Base-by-base conservation (phyloP, 2,888 invertebrate species). In the Ectemnius cavifrons region DNA sequence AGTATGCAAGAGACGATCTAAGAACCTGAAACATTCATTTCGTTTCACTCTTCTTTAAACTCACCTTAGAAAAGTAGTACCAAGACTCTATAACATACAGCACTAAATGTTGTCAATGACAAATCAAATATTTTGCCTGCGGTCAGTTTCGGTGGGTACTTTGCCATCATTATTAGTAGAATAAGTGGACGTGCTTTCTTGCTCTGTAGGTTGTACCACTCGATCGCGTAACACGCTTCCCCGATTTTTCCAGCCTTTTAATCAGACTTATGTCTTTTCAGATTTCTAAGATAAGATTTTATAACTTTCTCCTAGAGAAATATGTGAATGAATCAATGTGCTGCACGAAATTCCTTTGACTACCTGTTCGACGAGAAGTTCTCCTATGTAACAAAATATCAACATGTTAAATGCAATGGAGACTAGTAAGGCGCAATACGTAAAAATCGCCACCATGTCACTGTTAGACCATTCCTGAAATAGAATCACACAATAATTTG, bases 121-220 rank as follows among this genome's bases (percentile, higher is more conserved):
- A 84, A 63, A n/a, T 83, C 66, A 3, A 85, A 56, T 20, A 85
- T 65, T 61, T 81, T 80, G 4, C 81, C 75, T 28, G 86, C 82
- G 14, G 81, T 84, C n/a, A 86, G 80, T 58, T 80, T 80, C 3
- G 78, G 77, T 0, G 79, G 47, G 23, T 23, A 23, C 3, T 23
- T 23, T 23, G 23, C 23, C 23, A 23, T 23, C 23, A 23, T 23
- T 23, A 85, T 85, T 11, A 79, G 73, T 1, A 87, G 45, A 4
- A 75, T 68, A 8, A 86, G 37, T 0, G 69, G 71, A 0, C 67
- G 67, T 0, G 80, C 77, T 20, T 68, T 78, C 71, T 77, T 81
- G 0, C 61, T 62, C 16, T 80, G 83, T 16, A 86, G 71, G 5
- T 63, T 57, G 14, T 84, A 85, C 84, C 85, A 86, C 2, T 85